Base-by-base conservation (phyloP, 2,888 invertebrate species). In the Agrenia bidenticulata region DNA sequence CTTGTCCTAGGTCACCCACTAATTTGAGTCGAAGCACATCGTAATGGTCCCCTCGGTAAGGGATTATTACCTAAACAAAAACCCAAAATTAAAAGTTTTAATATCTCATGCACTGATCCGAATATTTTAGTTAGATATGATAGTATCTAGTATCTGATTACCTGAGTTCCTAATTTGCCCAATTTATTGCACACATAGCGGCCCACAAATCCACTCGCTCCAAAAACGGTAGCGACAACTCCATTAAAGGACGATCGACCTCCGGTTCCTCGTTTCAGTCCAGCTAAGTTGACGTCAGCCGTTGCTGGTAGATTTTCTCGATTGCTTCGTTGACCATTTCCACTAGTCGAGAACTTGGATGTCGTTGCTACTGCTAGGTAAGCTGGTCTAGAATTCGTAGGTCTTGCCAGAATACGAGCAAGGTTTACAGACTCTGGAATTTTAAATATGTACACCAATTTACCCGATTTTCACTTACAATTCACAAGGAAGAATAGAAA, bases 211-310 rank as follows among this genome's bases (percentile, higher is more conserved):
- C 98, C 98, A 39, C 88, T 88, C 63, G 87, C 87, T 59, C 98
- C 98, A 80, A 98, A 97, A 1, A 99, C 90, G n/a, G 99, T 99
- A n/a, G 93, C 94, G 1, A 98, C 94, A 62, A 92, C 85, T 0
- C 99, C 99, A 82, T 91, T 98, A 80, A 98, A 99, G 78, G 96
- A 97, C 75, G 91, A 90, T 39, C 99, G 87, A 19, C 97, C 98
- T 15, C 93, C 94, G 21, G 92, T 90, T 27, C 93, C 94, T 72
- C 89, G 84, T 79, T 89, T 91, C 78, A 91, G 37, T 15, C 55
- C 55, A 32, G 55, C 55, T n/a, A 55, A 17, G 17, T 55, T 55
- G n/a, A 55, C 9, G 11, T 26, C 55, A 9, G 13, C 55, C 4
- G 55, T 5, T 7, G 26, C 51, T 2, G 55, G 55, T 13, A 55